phyloP scores from a whole-genome alignment of 2,113 vertebrate species.

The Solenodon paradoxus region DNA sequence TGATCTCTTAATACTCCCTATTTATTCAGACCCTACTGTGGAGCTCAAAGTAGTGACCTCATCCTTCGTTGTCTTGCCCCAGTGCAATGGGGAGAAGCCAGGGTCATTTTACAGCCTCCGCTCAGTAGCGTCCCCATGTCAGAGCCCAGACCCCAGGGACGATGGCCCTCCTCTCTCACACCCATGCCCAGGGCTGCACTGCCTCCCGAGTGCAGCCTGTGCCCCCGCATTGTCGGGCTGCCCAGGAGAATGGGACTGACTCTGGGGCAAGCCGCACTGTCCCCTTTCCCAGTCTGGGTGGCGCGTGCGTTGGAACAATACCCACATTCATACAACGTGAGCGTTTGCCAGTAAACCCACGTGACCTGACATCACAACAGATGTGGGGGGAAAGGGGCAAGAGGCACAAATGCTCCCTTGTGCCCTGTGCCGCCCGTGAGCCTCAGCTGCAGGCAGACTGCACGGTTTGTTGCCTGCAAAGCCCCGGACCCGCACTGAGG shows the following conservation, averaged over 20 bases:
- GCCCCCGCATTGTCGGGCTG: neutral
- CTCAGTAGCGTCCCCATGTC: neutral
- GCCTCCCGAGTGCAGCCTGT: neutral
- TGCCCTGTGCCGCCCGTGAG: neutral
- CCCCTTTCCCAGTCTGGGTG: slow-evolving; percentile 42
- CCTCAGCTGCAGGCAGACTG: neutral
- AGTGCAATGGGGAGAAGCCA: neutral
- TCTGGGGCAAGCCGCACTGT: slow-evolving; percentile 44
- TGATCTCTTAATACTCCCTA: neutral
- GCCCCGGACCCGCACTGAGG: neutral
- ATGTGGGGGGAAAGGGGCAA: slow-evolving; percentile 29
- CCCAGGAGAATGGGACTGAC: neutral
- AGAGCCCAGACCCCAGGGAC: neutral
- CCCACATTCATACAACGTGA: slow-evolving; percentile 35
- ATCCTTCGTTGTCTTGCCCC: neutral
- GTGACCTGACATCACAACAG: slow-evolving; percentile 63
- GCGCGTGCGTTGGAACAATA: slow-evolving; percentile 53
- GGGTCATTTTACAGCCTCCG: rapidly evolving
- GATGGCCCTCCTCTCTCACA: rapidly evolving
- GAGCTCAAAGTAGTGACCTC: slow-evolving; percentile 5
- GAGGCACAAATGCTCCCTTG: slow-evolving; percentile 53
- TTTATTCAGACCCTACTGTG: neutral
- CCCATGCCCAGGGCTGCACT: rapidly evolving
- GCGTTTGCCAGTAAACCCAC: slow-evolving; percentile 42
- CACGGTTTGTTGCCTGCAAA: neutral